A percentile compares a stretch with the other conserved stretches of the same genome.
Evolutionary conservation across 2,797 vertebrate species (phyloP).

Genomic region (Carduelis carduelis): DNA sequence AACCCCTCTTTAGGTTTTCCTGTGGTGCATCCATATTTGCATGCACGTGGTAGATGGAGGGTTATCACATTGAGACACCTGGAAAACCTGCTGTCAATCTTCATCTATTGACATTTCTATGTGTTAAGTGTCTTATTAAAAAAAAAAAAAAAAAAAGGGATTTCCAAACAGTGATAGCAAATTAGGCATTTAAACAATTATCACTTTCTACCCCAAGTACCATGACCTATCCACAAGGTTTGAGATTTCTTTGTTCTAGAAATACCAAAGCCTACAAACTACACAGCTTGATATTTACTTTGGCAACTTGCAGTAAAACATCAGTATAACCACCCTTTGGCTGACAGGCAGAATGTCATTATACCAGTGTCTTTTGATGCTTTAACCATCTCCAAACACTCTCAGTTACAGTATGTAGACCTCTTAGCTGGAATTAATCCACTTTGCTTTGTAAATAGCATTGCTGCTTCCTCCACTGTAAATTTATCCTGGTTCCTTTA

Average conservation of each 20-base stretch:
- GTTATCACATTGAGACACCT: not conserved
- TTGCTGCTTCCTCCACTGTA: conserved; percentile 4
- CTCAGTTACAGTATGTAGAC: not conserved
- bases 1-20: not conserved
- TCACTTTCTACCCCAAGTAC: not conserved
- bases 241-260: conserved; percentile 3
- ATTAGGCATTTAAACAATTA: not conserved
- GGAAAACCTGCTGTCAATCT: not conserved
- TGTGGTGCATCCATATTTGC: not conserved
- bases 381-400: conserved; percentile 13
- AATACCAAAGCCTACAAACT: not conserved
- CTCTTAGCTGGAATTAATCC: not conserved
- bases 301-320: not conserved
- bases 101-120: not conserved
- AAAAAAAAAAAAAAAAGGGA: not conserved
- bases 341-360: not conserved
- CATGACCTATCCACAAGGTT: not conserved
- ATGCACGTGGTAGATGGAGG: not conserved
- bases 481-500: conserved; percentile 10
- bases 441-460: not conserved
- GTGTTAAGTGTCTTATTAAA: not conserved
- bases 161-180: not conserved
- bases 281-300: conserved; percentile 17
- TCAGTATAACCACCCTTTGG: not conserved
- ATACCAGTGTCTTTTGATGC: not conserved